These are phyloP conservation scores for Rhinolophus ferrumequinum DNA, from an alignment of 2,113 vertebrate species.

Conservation along the genomic window DNA sequence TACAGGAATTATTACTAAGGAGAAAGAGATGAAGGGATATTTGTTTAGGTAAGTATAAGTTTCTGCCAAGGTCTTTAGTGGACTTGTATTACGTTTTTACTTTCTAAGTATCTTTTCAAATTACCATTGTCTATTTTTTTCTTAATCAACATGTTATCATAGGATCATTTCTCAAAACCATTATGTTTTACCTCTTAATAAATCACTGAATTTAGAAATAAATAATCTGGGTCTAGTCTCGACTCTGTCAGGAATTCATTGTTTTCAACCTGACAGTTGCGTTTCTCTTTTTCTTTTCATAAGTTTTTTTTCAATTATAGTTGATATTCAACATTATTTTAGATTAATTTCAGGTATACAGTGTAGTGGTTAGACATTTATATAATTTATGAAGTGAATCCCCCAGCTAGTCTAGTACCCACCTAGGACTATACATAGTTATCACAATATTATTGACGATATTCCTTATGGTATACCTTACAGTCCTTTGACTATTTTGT, in stretches of 20 bases:
- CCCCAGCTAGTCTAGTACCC: no score
- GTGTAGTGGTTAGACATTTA: no score
- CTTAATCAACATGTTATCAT: background rate
- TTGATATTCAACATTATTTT: no score
- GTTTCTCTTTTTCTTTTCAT: no score
- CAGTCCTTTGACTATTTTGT: no score
- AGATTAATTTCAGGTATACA: no score
- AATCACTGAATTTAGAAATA: background rate
- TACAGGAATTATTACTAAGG: rapidly evolving
- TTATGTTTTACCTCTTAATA: background rate
- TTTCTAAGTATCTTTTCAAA: background rate
- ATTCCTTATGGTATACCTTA: no score
- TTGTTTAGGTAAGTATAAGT: background rate
- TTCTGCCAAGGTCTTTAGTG: background rate
- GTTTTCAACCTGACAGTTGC: no score
- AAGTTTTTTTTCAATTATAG: no score
- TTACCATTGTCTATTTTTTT: background rate
- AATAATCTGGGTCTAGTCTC: background rate
- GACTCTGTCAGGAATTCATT: background rate
- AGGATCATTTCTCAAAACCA: background rate
- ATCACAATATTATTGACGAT: no score
- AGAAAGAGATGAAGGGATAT: background rate
- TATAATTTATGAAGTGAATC: no score
- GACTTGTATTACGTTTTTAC: background rate
- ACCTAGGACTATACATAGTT: no score